Evolutionary conservation across 2,888 invertebrate species (phyloP), one percentile per base, ranked within the genome.

Genomic region (Oxystoma pomonae): DNA sequence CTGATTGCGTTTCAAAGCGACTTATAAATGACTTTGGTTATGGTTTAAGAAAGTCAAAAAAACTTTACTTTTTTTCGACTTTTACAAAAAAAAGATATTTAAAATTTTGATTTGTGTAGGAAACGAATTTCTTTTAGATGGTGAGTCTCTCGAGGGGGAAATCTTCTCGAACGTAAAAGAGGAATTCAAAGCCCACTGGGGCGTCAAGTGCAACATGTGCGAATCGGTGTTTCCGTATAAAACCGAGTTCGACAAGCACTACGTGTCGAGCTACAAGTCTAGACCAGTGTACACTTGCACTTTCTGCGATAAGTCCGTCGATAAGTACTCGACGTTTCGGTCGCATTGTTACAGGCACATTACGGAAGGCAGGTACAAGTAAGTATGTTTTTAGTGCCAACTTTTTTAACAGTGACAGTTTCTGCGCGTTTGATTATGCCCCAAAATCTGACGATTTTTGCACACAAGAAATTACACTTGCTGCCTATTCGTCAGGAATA

Each of bases 311-410:
- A 84, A 84, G 69, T 79, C 82, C 62, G 83, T 81, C 70, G 81
- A 82, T 18, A 84, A 84, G 69, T 86, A 86, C 74, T 76, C 80
- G 0, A 75, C 81, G 22, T 85, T 86, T 70, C 79, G 82, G 16
- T 78, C 82, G 55, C 86, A 87, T 72, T 84, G 85, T 75, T 83
- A 86, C 71, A 76, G 83, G 61, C 86, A 87, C 71, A 81, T 85
- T 53, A 81, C 81, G 18, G 85, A 84, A 73, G 81, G 83, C 60
- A 81, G 82, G 76, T 84, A 82, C 73, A 83, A 81, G 86, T 85
- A 71, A 81, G 83, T 70, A n/a, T n/a, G n/a, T n/a, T n/a, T n/a
- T n/a, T n/a, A n/a, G n/a, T n/a, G n/a, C n/a, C n/a, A n/a, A n/a
- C n/a, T n/a, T n/a, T n/a, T n/a, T n/a, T n/a, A n/a, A n/a, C n/a